These are phyloP conservation scores for Stegostoma tigrinum DNA, from an alignment of 2,113 vertebrate species.

Conservation along the genomic window DNA sequence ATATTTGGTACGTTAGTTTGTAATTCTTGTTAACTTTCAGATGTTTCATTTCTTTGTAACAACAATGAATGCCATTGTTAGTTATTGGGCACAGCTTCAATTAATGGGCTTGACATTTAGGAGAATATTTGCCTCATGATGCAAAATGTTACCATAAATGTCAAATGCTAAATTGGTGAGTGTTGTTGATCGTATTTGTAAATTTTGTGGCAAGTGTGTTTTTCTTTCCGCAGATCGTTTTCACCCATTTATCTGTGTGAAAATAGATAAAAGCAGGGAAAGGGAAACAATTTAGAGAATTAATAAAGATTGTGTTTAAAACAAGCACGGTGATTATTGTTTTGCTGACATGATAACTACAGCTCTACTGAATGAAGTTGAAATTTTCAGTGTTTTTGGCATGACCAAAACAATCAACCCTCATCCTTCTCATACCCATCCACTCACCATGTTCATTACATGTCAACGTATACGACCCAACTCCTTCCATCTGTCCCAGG, in stretches of 20 bases:
- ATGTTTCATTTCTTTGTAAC: constrained; percentile 8
- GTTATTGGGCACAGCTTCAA: background rate
- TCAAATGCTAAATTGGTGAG: constrained; percentile 17
- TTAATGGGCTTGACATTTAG: constrained; percentile 31
- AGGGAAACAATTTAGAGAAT: background rate
- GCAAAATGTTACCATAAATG: constrained; percentile 10
- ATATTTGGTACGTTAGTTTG: background rate
- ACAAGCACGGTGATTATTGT: background rate
- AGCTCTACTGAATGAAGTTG: background rate
- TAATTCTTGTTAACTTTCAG: constrained; percentile 23
- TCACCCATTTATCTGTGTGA: background rate
- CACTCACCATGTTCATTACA: no score
- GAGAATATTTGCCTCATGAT: constrained; percentile 24
- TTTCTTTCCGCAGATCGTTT: background rate
- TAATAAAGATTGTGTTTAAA: background rate
- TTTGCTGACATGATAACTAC: background rate
- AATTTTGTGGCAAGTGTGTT: constrained; percentile 27
- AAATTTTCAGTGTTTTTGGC: background rate
- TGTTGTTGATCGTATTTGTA: constrained; percentile 28
- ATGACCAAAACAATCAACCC: background rate
- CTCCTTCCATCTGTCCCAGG: no score
- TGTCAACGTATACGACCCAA: no score
- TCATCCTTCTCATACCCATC: no score
- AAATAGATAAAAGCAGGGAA: background rate
- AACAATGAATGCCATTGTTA: background rate